phyloP scores from a whole-genome alignment of 2,113 vertebrate species.

The Herpailurus yagouaroundi region DNA sequence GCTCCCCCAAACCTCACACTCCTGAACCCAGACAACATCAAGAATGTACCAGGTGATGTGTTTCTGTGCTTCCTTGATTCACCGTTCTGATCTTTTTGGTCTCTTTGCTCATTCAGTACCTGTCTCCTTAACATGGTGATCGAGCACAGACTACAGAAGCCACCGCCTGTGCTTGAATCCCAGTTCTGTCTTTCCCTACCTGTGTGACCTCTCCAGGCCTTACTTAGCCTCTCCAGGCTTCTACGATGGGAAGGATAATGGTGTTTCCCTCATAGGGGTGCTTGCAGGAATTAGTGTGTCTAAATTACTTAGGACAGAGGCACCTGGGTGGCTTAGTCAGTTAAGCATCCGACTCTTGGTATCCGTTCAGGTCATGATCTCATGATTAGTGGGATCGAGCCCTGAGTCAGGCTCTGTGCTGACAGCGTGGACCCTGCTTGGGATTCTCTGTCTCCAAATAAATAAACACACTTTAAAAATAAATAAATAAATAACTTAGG shows the following conservation, averaged over 20 bases:
- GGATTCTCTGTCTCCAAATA: neutral
- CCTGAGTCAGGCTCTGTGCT: neutral
- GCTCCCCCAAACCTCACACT: neutral
- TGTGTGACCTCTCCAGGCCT: neutral
- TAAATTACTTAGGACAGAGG: neutral
- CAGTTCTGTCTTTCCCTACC: neutral
- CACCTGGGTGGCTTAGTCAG: neutral
- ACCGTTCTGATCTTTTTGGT: rapidly evolving
- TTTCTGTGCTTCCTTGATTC: rapidly evolving
- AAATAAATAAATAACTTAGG: neutral
- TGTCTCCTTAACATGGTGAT: neutral
- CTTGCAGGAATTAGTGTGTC: neutral
- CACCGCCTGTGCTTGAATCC: neutral
- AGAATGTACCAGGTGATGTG: neutral
- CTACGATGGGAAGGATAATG: neutral
- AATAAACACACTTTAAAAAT: neutral
- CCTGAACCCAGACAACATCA: neutral
- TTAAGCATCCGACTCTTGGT: neutral
- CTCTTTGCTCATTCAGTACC: neutral
- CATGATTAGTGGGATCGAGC: neutral
- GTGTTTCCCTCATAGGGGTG: too few relatives aligned
- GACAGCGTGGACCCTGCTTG: neutral
- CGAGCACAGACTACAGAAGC: neutral
- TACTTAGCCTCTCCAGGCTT: neutral
- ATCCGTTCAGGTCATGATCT: neutral